Conservation (phyloP, 2,113 vertebrate genomes). For the Puntigrus tetrazona region DNA sequence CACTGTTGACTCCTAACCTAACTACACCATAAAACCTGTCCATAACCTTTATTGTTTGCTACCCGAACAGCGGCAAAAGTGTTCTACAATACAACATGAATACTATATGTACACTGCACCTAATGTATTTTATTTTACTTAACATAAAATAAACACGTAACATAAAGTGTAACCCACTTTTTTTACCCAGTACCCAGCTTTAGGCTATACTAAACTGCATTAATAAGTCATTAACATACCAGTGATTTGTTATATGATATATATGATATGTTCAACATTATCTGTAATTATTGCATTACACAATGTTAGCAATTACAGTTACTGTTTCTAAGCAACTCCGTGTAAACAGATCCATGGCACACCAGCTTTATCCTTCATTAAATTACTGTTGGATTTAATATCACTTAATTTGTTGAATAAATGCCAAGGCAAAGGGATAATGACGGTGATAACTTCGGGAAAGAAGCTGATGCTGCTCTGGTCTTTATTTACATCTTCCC, state of each 20-base stretch:
- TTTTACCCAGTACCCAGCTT: too few species aligned
- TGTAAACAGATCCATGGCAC: neutral
- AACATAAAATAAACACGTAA: neutral
- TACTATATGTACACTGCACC: neutral
- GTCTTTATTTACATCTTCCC: neutral
- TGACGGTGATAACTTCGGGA: neutral
- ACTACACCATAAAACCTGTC: too few species aligned
- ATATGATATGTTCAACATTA: neutral
- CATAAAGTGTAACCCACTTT: neutral
- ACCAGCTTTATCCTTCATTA: neutral
- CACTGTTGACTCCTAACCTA: too few species aligned
- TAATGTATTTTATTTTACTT: neutral
- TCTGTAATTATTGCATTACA: neutral
- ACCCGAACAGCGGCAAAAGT: neutral
- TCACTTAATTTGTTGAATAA: too few species aligned
- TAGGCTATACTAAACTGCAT: neutral
- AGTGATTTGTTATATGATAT: neutral
- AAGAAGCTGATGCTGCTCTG: neutral
- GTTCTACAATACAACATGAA: neutral
- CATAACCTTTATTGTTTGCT: too few species aligned
- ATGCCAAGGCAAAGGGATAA: neutral
- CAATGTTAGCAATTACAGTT: neutral
- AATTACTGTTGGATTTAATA: accelerated
- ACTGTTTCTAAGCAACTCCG: neutral
- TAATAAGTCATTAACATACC: neutral